Evolutionary conservation across 2,797 vertebrate species (phyloP).

Genomic region (Ara ararauna): DNA sequence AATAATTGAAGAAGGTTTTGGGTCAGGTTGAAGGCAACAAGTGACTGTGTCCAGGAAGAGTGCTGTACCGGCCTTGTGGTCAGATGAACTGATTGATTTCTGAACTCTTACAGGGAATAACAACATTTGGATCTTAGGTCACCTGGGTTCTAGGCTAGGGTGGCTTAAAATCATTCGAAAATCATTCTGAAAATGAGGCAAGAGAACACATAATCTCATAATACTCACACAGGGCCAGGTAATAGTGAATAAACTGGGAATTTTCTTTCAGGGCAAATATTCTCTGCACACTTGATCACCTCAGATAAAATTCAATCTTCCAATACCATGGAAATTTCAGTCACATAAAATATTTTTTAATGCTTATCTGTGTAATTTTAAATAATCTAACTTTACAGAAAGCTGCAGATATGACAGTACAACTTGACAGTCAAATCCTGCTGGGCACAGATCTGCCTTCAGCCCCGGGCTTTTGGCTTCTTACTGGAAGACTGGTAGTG

Average conservation of each 20-base stretch:
- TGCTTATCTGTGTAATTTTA: background rate
- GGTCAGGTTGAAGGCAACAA: background rate
- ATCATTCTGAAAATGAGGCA: background rate
- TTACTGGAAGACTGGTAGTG: background rate
- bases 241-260: background rate
- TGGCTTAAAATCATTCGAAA: background rate
- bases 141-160: background rate
- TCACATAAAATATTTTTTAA: background rate
- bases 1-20: background rate
- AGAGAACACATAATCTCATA: background rate
- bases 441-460: background rate
- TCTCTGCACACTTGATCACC: background rate
- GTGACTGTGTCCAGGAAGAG: background rate
- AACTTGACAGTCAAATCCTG: background rate
- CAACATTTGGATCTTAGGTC: background rate
- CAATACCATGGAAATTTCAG: background rate
- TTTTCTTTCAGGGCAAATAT: background rate
- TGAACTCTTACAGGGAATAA: background rate
- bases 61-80: no score
- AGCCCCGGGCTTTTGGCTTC: background rate
- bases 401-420: background rate
- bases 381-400: background rate
- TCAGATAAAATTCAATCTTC: background rate
- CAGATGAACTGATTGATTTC: background rate
- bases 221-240: background rate